Percentiles rank a stretch among this genome's conserved stretches.
Conservation (phyloP, 1,140 invertebrate species). For the Drosophila rufa region DNA sequence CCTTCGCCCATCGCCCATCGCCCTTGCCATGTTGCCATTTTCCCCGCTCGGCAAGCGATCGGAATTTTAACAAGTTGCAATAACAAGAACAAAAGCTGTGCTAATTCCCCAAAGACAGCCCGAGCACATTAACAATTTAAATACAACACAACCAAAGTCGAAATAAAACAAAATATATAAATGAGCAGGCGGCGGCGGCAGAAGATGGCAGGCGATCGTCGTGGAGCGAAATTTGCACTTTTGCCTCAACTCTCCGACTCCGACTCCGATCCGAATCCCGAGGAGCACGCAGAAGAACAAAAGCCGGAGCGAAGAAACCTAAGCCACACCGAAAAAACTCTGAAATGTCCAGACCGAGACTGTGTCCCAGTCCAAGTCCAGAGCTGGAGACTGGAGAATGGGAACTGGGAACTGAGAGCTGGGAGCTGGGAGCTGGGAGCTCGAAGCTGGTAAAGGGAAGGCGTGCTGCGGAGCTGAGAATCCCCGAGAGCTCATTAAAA, state of each 20-base stretch:
- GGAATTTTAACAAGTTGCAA: slow-evolving; percentile 82
- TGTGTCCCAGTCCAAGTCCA: slow-evolving; percentile 10
- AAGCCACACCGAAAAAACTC: slow-evolving; percentile 27
- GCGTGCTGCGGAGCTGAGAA: slow-evolving; percentile 57
- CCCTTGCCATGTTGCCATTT: background rate
- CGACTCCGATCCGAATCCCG: slow-evolving; percentile 16
- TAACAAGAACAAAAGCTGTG: slow-evolving; percentile 71
- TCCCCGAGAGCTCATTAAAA: slow-evolving; percentile 84
- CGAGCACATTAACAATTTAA: slow-evolving; percentile 80
- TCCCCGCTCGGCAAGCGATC: slow-evolving; percentile 10
- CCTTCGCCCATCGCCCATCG: background rate
- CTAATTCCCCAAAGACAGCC: slow-evolving; percentile 77
- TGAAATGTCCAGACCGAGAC: slow-evolving; percentile 14
- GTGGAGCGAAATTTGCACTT: slow-evolving; percentile 72
- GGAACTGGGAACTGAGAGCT: background rate
- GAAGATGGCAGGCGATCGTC: slow-evolving; percentile 1
- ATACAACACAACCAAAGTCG: slow-evolving; percentile 66
- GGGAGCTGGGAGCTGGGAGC: slow-evolving; percentile 9
- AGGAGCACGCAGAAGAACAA: slow-evolving; percentile 36
- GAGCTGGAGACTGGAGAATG: slow-evolving; percentile 1
- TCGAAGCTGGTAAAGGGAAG: slow-evolving; percentile 4
- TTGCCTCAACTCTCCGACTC: slow-evolving; percentile 24
- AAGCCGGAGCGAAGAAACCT: slow-evolving; percentile 29
- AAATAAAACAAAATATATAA: slow-evolving; percentile 63
- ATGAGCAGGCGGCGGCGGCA: slow-evolving; percentile 53